Percentiles rank a stretch among this genome's conserved stretches.
Conservation (phyloP, 2,888 invertebrate species). For the Hydrotaea diabolus region DNA sequence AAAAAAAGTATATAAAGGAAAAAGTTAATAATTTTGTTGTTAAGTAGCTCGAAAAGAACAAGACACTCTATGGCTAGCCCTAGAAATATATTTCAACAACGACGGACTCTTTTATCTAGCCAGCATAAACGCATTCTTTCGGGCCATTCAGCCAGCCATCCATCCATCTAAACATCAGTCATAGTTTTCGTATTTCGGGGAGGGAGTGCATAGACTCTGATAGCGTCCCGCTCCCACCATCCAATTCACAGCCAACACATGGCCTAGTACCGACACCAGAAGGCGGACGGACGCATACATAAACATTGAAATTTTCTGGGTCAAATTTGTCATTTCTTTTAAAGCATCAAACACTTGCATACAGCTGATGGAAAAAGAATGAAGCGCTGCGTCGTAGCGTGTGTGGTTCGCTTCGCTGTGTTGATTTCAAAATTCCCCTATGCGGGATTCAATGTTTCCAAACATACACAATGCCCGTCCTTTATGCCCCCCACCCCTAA, state of each 20-base stretch:
- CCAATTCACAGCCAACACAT: not conserved
- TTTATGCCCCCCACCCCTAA: not conserved
- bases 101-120: too few species aligned
- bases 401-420: not conserved
- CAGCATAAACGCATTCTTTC: too few species aligned
- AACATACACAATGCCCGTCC: not conserved
- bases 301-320: slow-evolving; percentile 58
- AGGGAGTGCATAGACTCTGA: too few species aligned
- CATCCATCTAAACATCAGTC: not conserved
- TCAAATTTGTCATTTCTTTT: slow-evolving; percentile 66
- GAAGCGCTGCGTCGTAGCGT: not conserved
- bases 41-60: not conserved
- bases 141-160: not conserved
- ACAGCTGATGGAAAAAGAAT: slow-evolving; percentile 16
- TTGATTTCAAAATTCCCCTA: slow-evolving; percentile 10
- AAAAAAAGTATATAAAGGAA: too few species aligned
- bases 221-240: too few species aligned
- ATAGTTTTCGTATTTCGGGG: not conserved
- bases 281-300: not conserved
- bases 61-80: too few species aligned
- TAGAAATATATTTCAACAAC: slow-evolving; percentile 19
- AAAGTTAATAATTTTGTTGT: slow-evolving; percentile 17
- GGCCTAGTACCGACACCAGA: not conserved
- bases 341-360: slow-evolving; percentile 35
- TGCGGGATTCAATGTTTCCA: not conserved